Evolutionary conservation across 2,888 invertebrate genomes (phyloP).

Genomic region (Automeris io): DNA sequence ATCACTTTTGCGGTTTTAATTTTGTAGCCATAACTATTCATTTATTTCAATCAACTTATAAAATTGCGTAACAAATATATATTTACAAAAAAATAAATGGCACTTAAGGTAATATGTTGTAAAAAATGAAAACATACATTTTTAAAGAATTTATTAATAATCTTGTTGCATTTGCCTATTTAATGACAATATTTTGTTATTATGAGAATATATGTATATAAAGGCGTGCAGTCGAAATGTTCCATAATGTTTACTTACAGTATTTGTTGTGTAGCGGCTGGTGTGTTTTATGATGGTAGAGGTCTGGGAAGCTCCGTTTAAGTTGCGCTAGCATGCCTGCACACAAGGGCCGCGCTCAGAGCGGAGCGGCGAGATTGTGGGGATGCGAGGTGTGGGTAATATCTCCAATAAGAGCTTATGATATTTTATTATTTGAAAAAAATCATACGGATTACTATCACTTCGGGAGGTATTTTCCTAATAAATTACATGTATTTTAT

Average conservation of each 20-base stretch:
- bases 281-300: constrained; percentile 86
- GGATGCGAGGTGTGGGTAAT: constrained; percentile 20
- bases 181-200: not conserved
- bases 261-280: constrained; percentile 86
- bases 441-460: constrained; percentile 4
- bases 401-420: not conserved
- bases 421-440: constrained; percentile 5
- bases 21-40: no score
- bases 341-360: constrained; percentile 78
- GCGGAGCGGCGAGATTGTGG: constrained; percentile 48
- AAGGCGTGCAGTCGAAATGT: constrained; percentile 46
- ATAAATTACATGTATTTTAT: not conserved
- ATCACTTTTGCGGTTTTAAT: not conserved
- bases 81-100: no score
- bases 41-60: no score
- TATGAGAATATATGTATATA: not conserved
- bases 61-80: no score
- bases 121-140: not conserved
- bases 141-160: not conserved
- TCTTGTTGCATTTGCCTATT: not conserved
- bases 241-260: constrained; percentile 69
- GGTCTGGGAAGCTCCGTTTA: constrained; percentile 92
- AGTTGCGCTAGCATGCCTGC: constrained; percentile 93
- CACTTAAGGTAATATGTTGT: not conserved
- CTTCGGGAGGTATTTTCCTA: not conserved